A percentile compares a stretch with the other conserved stretches of the same genome.
phyloP scores from a whole-genome alignment of 2,888 invertebrate genomes.

The Plemyria rubiginata region DNA sequence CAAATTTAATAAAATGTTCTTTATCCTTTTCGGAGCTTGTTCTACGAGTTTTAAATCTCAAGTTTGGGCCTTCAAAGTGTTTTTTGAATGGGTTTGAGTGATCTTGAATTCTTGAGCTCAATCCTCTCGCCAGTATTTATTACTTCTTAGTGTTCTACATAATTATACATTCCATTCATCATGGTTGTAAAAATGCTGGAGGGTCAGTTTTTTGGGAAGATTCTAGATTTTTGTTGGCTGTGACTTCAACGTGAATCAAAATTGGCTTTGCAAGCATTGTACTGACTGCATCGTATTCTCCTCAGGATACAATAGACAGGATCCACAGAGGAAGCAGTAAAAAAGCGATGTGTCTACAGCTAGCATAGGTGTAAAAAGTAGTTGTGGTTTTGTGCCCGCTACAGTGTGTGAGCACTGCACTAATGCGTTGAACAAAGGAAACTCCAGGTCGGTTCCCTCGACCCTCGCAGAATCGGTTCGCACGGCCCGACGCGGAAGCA shows the following conservation, averaged over 20 bases:
- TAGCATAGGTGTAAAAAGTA: constrained; percentile 37
- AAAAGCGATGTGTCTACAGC: constrained; percentile 16
- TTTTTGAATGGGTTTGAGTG: constrained; percentile 2
- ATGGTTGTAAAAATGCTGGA: not conserved
- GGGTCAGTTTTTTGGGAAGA: not conserved
- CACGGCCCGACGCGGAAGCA: constrained; percentile 76
- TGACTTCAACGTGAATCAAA: constrained; percentile 3
- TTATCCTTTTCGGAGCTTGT: constrained; percentile 17
- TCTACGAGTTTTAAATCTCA: constrained; percentile 7
- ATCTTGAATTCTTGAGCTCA: constrained; percentile 1
- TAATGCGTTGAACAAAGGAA: constrained; percentile 73
- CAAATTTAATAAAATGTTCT: constrained; percentile 22
- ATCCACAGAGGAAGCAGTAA: constrained; percentile 24
- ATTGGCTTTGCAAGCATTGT: not conserved
- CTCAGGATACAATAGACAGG: constrained; percentile 9
- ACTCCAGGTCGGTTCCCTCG: constrained; percentile 70
- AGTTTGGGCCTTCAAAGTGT: constrained; percentile 4
- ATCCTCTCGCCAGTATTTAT: not conserved
- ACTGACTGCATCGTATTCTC: constrained; percentile 1
- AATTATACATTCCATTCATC: not conserved
- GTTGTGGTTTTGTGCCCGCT: constrained; percentile 43
- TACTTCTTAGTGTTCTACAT: not conserved
- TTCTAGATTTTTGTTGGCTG: not conserved
- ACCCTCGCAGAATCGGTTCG: constrained; percentile 66
- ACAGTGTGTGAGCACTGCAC: constrained; percentile 52